Evolutionary conservation across 2,797 vertebrate genomes (phyloP).

Genomic region (Columba guinea): DNA sequence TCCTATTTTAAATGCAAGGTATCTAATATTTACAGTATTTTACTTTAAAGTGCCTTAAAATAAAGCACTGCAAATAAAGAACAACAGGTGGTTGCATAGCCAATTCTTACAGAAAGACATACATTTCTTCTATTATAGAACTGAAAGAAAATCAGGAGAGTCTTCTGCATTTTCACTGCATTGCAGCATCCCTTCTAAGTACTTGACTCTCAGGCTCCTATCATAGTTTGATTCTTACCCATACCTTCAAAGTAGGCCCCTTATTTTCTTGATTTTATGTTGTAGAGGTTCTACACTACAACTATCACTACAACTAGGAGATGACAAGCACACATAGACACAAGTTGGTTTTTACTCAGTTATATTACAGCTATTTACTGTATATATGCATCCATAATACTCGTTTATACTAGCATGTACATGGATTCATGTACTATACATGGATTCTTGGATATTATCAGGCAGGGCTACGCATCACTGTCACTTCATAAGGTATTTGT

Average conservation of each 20-base stretch:
- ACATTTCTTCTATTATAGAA: background rate
- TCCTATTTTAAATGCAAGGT: background rate
- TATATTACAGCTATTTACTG: background rate
- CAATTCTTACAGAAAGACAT: background rate
- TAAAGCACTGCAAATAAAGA: background rate
- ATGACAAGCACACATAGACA: background rate
- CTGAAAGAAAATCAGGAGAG: background rate
- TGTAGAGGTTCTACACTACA: background rate
- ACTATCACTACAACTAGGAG: background rate
- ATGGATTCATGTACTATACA: too few species aligned
- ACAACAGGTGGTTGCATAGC: conserved; percentile 2
- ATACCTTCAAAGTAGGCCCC: background rate
- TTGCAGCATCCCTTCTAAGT: background rate
- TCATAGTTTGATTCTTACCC: background rate
- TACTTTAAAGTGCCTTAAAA: background rate
- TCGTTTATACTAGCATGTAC: background rate
- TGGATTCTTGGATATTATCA: background rate
- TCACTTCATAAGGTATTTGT: background rate
- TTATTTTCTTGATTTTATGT: background rate
- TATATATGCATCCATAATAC: background rate
- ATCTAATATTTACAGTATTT: conserved; percentile 1
- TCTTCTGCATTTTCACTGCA: conserved; percentile 26
- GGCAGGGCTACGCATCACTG: background rate
- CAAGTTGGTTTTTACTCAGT: background rate
- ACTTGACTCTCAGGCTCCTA: background rate